phyloP scores from a whole-genome alignment of 2,797 vertebrate genomes.

The Gallirallus australis region DNA sequence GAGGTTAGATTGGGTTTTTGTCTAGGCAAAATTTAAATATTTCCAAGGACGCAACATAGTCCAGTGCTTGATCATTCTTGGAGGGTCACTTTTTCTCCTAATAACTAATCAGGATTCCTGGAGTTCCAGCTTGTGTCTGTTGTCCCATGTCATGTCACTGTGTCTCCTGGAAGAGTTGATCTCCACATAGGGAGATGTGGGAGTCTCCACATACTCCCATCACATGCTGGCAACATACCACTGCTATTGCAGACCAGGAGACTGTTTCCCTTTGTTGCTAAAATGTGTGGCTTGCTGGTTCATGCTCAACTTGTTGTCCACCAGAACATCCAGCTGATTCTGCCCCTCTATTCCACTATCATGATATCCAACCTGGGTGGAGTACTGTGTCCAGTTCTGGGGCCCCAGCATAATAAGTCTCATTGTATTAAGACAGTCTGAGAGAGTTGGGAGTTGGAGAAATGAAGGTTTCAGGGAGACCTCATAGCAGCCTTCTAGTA shows the following conservation, averaged over 20 bases:
- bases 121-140: background rate
- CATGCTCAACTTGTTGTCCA: background rate
- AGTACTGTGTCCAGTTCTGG: no score
- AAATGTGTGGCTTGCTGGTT: background rate
- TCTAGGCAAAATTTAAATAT: background rate
- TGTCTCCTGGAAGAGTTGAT: background rate
- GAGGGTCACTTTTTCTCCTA: background rate
- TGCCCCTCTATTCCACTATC: no score
- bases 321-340: background rate
- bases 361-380: no score
- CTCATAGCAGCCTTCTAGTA: no score
- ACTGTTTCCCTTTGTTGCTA: fast-evolving
- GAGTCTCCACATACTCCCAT: background rate
- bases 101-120: background rate
- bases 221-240: background rate
- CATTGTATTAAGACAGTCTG: no score
- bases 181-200: no score
- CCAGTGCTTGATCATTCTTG: background rate
- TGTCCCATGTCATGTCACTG: background rate
- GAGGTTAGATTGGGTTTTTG: background rate
- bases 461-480: no score
- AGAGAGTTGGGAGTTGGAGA: no score
- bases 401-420: no score
- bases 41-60: background rate
- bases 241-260: background rate